Evolutionary conservation across 2,888 invertebrate species (phyloP), one percentile per base, ranked within the genome.

Genomic region (Volucella inflata): DNA sequence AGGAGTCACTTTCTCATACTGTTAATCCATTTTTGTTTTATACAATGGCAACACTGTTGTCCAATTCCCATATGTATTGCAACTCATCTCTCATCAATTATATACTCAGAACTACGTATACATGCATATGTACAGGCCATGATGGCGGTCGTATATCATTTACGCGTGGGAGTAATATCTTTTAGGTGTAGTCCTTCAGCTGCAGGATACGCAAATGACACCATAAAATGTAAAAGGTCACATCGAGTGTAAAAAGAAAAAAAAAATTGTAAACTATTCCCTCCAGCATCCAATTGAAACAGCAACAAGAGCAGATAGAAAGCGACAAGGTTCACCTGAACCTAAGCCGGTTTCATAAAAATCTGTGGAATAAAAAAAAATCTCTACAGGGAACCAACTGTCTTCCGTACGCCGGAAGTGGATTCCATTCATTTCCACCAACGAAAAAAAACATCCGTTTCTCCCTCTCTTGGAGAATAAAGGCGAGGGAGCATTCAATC

Each of bases 171-270:
- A 44, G 42, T 50, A 44, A 17, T 51, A 51, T 21, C 67, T 67
- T 68, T 50, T 76, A 44, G 67, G 76, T 60, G 46, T 60, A 51
- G 67, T 14, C 17, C 64, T 14, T 0, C 46, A n/a, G 44, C 36
- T 62, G 62, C 36, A 38, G 46, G 40, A 62, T 70, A 44, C 70
- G 40, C 44, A 17, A 55, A 48, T 77, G 62, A 55, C 57, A 71
- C 59, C 51, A 36, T 71, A 64, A 78, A 65, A 78, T 71, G 71
- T 42, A 64, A 78, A 78, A 71, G 78, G 78, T 78, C 71, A 57
- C 64, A 59, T 30, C 17, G 62, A 40, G 30, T 51, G 67, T 46
- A 51, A 46, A 50, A 16, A 75, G 51, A 51, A 65, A 11, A 2
- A 60, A 17, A 46, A n/a, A 51, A 50, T 10, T 30, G 30, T 2